These are phyloP conservation scores for Aradus depressus DNA, from an alignment of 2,888 invertebrate species.

Conservation along the genomic window DNA sequence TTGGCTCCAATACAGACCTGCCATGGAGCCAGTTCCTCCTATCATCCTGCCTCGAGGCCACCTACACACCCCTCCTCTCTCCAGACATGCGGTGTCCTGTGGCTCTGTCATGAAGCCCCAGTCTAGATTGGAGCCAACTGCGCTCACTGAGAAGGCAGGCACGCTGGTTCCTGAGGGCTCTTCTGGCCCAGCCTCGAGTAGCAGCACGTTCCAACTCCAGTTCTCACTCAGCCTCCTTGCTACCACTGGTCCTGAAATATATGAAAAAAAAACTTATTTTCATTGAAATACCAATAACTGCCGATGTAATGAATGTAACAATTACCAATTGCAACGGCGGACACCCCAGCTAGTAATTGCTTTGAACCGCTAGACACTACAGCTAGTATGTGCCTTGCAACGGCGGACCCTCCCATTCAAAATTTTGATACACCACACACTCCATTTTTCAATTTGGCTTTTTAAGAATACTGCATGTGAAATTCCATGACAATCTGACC, in stretches of 20 bases:
- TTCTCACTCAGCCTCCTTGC: constrained; percentile 41
- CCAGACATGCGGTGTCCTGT: constrained; percentile 34
- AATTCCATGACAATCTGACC: too few relatives aligned
- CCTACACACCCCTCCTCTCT: constrained; percentile 36
- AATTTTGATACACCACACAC: not conserved
- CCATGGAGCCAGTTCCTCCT: constrained; percentile 32
- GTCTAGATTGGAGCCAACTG: constrained; percentile 37
- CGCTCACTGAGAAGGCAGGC: constrained; percentile 37
- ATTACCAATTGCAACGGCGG: too few relatives aligned
- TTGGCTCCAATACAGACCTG: too few relatives aligned
- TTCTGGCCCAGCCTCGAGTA: constrained; percentile 41
- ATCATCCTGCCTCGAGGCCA: constrained; percentile 42
- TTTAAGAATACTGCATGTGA: too few relatives aligned
- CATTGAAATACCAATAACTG: too few relatives aligned
- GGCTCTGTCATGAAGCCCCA: constrained; percentile 44
- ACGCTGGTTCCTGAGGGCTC: constrained; percentile 39
- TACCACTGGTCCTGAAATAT: constrained; percentile 39
- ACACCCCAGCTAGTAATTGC: too few relatives aligned
- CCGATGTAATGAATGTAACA: not conserved
- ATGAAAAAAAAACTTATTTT: not conserved
- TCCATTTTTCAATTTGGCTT: too few relatives aligned
- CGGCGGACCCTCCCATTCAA: too few relatives aligned
- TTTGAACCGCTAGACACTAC: too few relatives aligned
- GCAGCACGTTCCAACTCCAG: constrained; percentile 36
- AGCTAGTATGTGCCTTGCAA: too few relatives aligned